A percentile compares a stretch with the other conserved stretches of the same genome.
These are phyloP conservation scores for Yponomeuta evonymella DNA, from an alignment of 2,888 invertebrate species.

Conservation along the genomic window DNA sequence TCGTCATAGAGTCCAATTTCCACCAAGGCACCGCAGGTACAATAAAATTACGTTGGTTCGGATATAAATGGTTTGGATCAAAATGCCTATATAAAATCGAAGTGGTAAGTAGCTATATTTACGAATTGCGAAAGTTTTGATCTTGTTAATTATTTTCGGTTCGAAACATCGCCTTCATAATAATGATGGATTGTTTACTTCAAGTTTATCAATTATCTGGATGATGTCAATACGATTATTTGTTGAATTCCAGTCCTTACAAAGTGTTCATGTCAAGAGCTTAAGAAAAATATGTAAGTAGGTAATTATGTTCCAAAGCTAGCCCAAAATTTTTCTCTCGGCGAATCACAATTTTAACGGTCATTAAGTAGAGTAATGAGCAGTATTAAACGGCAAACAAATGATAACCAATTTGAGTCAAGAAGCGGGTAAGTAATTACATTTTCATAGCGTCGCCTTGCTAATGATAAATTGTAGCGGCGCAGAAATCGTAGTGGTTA, in stretches of 20 bases:
- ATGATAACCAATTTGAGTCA: constrained; percentile 35
- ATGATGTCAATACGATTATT: no score
- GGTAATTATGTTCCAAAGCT: neutral
- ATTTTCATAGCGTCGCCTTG: neutral
- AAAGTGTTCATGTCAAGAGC: no score
- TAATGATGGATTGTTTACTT: no score
- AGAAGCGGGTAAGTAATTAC: constrained; percentile 1
- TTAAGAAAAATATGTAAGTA: no score
- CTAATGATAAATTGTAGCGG: neutral
- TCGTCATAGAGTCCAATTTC: neutral
- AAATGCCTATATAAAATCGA: neutral
- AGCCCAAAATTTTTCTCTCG: neutral
- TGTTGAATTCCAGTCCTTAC: no score
- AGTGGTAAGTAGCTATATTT: no score
- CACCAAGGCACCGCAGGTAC: neutral
- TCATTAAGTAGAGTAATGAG: constrained; percentile 5
- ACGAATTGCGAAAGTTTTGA: no score
- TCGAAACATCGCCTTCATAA: no score
- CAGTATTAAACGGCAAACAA: constrained; percentile 29
- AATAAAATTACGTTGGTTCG: neutral
- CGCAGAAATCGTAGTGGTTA: neutral
- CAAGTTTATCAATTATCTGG: no score
- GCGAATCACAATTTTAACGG: neutral
- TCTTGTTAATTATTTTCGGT: no score
- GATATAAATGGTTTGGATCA: neutral